These are phyloP conservation scores for Zingel zingel DNA, from an alignment of 2,113 vertebrate species.

Conservation along the genomic window DNA sequence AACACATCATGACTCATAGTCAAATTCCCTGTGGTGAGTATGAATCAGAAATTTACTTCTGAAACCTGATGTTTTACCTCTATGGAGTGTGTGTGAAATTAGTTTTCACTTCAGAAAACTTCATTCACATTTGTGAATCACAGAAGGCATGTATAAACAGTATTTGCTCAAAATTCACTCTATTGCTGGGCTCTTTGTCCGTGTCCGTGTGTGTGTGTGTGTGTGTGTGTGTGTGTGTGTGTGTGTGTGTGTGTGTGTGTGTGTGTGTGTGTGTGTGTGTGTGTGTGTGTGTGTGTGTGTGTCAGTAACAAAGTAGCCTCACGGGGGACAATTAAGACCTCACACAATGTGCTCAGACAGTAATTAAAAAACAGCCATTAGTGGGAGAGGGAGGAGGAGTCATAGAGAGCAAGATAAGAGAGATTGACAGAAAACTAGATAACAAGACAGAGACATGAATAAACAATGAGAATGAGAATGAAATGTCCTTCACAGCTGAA, in stretches of 20 bases:
- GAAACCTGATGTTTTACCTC: slow-evolving; percentile 15
- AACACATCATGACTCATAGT: slow-evolving; percentile 30
- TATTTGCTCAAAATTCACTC: slow-evolving; percentile 24
- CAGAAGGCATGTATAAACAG: neutral
- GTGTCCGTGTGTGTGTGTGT: slow-evolving; percentile 4
- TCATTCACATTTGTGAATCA: slow-evolving; percentile 31
- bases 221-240: slow-evolving; percentile 10
- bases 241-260: slow-evolving; percentile 17
- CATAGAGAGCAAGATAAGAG: slow-evolving; percentile 48
- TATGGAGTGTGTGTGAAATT: neutral
- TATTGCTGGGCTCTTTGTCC: slow-evolving; percentile 1
- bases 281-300: slow-evolving; percentile 15
- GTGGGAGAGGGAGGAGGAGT: slow-evolving; percentile 30
- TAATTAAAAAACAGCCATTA: slow-evolving; percentile 77
- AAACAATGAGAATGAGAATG: slow-evolving; percentile 14
- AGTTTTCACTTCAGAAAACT: slow-evolving; percentile 23
- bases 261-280: slow-evolving; percentile 6
- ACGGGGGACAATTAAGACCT: slow-evolving; percentile 73
- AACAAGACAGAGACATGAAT: slow-evolving; percentile 49
- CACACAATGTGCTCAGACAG: slow-evolving; percentile 70
- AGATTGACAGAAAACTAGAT: slow-evolving; percentile 52
- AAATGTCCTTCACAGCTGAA: slow-evolving; percentile 43
- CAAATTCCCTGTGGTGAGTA: slow-evolving; percentile 11
- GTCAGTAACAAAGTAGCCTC: slow-evolving; percentile 55
- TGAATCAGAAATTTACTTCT: slow-evolving; percentile 31